Evolutionary conservation across 2,797 vertebrate species (phyloP).

Genomic region (Pangasius mekongensis): DNA sequence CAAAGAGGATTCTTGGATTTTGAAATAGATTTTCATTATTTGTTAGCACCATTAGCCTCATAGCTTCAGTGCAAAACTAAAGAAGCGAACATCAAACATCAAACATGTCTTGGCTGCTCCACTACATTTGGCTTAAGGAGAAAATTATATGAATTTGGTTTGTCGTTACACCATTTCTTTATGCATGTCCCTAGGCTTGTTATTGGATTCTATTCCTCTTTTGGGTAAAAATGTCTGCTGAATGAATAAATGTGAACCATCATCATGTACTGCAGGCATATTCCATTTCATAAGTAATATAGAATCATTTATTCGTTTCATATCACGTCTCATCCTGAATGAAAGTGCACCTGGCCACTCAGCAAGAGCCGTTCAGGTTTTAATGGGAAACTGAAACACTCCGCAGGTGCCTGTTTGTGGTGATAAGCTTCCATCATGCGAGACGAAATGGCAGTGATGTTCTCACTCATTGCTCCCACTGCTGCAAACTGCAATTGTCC

Average conservation of each 20-base stretch:
- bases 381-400: conserved; percentile 42
- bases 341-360: conserved; percentile 34
- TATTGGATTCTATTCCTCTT: conserved; percentile 24
- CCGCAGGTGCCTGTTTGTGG: conserved; percentile 35
- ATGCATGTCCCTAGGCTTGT: neutral
- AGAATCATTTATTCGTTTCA: conserved; percentile 37
- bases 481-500: conserved; percentile 17
- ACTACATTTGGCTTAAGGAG: neutral
- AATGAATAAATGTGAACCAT: conserved; percentile 27
- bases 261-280: conserved; percentile 9
- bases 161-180: neutral
- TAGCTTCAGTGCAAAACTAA: neutral
- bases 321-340: conserved; percentile 36
- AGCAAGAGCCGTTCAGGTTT: conserved; percentile 27
- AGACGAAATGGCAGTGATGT: conserved; percentile 10
- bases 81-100: neutral
- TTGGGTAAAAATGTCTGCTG: conserved; percentile 6
- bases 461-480: conserved; percentile 13
- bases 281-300: conserved; percentile 32
- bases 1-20: neutral
- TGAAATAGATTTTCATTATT: neutral
- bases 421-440: conserved; percentile 36
- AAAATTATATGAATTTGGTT: conserved; percentile 14
- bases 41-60: neutral
- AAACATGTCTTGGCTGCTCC: neutral